Conservation (phyloP, 2,888 invertebrate species). For the Nomada flava region DNA sequence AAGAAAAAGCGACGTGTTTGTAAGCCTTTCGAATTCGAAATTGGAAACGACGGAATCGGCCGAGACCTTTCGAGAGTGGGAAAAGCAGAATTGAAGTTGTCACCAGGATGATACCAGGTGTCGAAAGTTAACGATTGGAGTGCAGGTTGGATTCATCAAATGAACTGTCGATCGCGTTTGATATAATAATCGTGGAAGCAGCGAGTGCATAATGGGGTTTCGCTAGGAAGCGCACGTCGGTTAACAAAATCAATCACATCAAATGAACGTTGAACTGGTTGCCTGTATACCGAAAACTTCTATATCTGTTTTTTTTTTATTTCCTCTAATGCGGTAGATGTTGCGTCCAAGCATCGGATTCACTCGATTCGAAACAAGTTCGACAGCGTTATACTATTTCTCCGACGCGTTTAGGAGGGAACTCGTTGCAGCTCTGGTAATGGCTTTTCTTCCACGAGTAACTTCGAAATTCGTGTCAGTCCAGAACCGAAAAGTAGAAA, state of each 20-base stretch:
- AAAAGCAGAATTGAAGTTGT: slow-evolving; percentile 39
- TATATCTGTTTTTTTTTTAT: background rate
- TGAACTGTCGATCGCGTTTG: slow-evolving; percentile 9
- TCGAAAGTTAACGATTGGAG: background rate
- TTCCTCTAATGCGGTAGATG: background rate
- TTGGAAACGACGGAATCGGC: background rate
- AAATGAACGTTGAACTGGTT: background rate
- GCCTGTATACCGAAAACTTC: background rate
- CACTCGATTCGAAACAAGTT: slow-evolving; percentile 12
- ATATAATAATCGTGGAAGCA: background rate
- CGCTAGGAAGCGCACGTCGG: background rate
- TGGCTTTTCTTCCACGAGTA: background rate
- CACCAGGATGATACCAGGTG: background rate
- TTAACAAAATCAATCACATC: slow-evolving; percentile 8
- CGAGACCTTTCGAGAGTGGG: background rate
- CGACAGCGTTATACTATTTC: background rate
- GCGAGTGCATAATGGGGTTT: background rate
- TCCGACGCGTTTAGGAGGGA: background rate
- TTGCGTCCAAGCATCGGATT: background rate
- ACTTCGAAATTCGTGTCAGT: background rate
- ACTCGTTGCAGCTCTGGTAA: background rate
- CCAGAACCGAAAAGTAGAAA: background rate
- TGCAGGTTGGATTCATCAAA: background rate
- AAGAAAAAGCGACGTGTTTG: background rate
- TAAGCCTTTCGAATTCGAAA: background rate